Conservation (phyloP, 2,113 vertebrate genomes). For the Mus pahari region DNA sequence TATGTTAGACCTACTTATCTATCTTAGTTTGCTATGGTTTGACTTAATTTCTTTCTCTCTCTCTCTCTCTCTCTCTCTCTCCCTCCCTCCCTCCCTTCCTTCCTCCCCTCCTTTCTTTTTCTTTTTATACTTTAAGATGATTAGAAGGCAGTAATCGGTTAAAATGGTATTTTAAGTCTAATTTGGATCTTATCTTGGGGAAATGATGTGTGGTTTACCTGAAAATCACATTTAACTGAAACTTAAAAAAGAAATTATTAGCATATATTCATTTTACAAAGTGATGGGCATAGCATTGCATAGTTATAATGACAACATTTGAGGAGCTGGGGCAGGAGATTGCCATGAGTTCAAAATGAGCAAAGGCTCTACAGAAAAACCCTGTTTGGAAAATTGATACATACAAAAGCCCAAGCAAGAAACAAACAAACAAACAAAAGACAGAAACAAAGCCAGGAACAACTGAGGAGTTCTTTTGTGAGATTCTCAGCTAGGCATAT, state of each 20-base stretch:
- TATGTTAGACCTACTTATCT: background rate
- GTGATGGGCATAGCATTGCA: background rate
- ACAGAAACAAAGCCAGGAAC: background rate
- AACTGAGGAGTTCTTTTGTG: background rate
- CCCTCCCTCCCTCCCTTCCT: background rate
- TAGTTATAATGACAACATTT: background rate
- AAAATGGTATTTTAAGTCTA: background rate
- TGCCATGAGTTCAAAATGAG: background rate
- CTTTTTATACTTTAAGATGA: background rate
- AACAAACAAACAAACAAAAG: background rate
- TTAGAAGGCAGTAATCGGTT: background rate
- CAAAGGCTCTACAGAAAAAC: background rate
- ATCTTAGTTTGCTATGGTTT: background rate
- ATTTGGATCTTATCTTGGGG: background rate
- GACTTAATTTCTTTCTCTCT: background rate
- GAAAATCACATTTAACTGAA: slow-evolving; percentile 18
- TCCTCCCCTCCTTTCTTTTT: too few relatives aligned
- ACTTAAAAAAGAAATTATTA: background rate
- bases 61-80: fast-evolving
- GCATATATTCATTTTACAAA: background rate
- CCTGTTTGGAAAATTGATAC: background rate
- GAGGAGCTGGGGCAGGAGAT: background rate
- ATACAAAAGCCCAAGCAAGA: background rate
- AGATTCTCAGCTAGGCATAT: background rate
- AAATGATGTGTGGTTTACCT: background rate